phyloP scores from a whole-genome alignment of 2,113 vertebrate species.

The Stigmatopora argus region DNA sequence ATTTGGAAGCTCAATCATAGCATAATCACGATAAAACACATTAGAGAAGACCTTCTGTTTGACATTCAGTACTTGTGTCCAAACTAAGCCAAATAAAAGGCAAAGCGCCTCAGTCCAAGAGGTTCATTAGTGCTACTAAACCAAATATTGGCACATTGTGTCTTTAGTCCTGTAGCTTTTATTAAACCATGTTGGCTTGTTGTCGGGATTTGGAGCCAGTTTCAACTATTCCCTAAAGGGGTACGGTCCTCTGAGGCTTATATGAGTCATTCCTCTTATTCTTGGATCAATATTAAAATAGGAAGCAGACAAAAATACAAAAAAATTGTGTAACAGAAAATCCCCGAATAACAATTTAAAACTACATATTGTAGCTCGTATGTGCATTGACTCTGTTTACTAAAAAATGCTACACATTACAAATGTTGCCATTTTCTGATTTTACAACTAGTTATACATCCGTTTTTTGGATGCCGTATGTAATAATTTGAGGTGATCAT shows the following conservation, averaged over 20 bases:
- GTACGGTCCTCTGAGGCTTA: slow-evolving; percentile 48
- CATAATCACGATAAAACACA: slow-evolving; percentile 32
- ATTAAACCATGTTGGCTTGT: slow-evolving; percentile 33
- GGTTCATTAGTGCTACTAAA: slow-evolving; percentile 25
- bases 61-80: slow-evolving; percentile 25
- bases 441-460: no score
- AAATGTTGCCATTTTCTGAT: no score
- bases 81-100: slow-evolving; percentile 47
- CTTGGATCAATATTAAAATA: slow-evolving; percentile 61
- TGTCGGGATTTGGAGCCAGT: slow-evolving; percentile 34
- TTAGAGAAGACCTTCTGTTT: slow-evolving; percentile 22
- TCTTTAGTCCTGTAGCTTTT: slow-evolving; percentile 23
- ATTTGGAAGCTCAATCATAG: slow-evolving; percentile 19
- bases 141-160: slow-evolving; percentile 38
- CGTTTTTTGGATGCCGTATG: no score
- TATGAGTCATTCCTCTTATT: slow-evolving; percentile 55
- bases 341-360: slow-evolving; percentile 54
- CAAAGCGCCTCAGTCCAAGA: slow-evolving; percentile 42
- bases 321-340: slow-evolving; percentile 58
- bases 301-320: slow-evolving; percentile 60
- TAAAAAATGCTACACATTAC: no score
- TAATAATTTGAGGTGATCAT: no score
- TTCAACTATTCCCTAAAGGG: slow-evolving; percentile 43
- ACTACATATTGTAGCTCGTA: slow-evolving; percentile 34
- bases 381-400: no score